Base-by-base conservation (phyloP, 2,888 invertebrate genomes). In the Dasypolia templi region DNA sequence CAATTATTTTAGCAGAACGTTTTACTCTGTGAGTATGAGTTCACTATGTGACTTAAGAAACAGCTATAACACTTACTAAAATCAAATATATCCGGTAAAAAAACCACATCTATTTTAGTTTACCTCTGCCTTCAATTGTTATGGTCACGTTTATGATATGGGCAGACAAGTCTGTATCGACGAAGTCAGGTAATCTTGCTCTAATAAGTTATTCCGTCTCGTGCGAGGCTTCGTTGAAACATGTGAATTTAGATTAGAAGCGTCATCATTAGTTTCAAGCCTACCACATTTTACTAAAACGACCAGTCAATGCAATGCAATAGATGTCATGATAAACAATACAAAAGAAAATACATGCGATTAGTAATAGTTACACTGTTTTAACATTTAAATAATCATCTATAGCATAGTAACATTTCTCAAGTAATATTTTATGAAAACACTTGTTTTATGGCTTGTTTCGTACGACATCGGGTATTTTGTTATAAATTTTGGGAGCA, bases 101-200 rank as follows among this genome's bases (percentile, higher is more conserved):
- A n/a, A n/a, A n/a, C n/a, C n/a, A n/a, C n/a, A n/a, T n/a, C n/a
- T n/a, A n/a, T n/a, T n/a, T n/a, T n/a, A n/a, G 17, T 78, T 53
- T 53, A 79, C n/a, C n/a, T 55, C 22, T 3, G 26, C 11, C 32
- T 29, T 17, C 22, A 7, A 49, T 51, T 58, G 58, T 59, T 64
- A 35, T 76, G 51, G 49, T 80, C 66, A 70, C 63, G 70, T 59
- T 81, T 76, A 3, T 32, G 58, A 58, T 65, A 42, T 17, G 32
- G 32, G n/a, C 5, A 22, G 77, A 80, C 67, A 80, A 71, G 58
- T 32, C 0, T 39, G 0, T 44, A 61, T 55, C 12, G 32, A 29
- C 26, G 26, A 0, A 49, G 19, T 67, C 0, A 7, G 3, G 12
- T 67, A 42, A 81, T 81, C 53, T 26, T 39, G 22, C 49, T 56